Evolutionary conservation across 2,888 invertebrate genomes (phyloP).

Genomic region (Selenia dentaria): DNA sequence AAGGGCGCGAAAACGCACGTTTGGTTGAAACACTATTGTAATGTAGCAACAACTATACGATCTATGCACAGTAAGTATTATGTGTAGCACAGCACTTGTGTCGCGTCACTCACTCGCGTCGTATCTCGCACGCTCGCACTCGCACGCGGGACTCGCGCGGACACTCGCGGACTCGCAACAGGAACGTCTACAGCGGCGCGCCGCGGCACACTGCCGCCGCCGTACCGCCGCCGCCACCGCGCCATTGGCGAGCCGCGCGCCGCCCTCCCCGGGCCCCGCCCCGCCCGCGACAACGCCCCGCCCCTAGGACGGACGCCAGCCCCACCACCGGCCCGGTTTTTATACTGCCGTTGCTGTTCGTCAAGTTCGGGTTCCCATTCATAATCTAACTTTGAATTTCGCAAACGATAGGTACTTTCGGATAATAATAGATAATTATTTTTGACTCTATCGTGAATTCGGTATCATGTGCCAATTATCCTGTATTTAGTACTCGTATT

Average conservation of each 20-base stretch:
- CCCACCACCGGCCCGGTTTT: background rate
- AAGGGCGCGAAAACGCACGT: constrained; percentile 1
- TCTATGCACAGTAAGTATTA: constrained; percentile 2
- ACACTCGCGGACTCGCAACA: constrained; percentile 2
- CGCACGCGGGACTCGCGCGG: constrained; percentile 19
- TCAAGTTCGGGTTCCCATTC: background rate
- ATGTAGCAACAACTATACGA: background rate
- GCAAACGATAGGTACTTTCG: too few species aligned
- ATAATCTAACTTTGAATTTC: background rate
- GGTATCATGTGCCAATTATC: too few species aligned
- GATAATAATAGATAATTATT: too few species aligned
- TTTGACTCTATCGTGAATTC: too few species aligned
- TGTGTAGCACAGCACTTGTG: constrained; percentile 15
- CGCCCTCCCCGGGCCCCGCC: constrained; percentile 19
- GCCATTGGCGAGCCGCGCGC: constrained; percentile 17
- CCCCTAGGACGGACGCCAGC: background rate
- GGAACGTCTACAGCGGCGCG: constrained; percentile 50
- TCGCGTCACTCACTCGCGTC: constrained; percentile 3
- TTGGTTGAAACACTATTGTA: background rate
- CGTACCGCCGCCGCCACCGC: constrained; percentile 3
- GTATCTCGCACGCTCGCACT: background rate
- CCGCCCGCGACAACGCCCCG: background rate
- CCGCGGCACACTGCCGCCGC: constrained; percentile 52
- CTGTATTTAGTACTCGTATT: too few species aligned
- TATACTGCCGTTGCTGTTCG: background rate